Conservation (phyloP, 1,140 invertebrate species). For the Pseudobourletiella spinata region DNA sequence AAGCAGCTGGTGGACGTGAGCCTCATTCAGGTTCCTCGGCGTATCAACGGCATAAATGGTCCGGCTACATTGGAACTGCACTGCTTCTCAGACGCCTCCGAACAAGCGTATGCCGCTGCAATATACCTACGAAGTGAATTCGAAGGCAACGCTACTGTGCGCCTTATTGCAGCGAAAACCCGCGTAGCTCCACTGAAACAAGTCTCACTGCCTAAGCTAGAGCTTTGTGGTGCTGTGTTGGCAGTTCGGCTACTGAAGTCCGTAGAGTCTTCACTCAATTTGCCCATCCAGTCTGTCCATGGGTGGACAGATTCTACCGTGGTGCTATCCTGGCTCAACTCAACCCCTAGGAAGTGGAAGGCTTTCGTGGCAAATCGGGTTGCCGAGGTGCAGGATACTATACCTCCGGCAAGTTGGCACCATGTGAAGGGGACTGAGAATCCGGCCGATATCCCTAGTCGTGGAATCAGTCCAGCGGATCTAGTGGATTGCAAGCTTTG, state of each 20-base stretch:
- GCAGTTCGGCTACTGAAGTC: constrained; percentile 10
- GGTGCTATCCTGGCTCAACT: constrained; percentile 40
- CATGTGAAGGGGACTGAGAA: constrained; percentile 42
- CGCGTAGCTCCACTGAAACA: constrained; percentile 22
- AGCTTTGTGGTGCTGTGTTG: constrained; percentile 34
- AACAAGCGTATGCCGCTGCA: background rate
- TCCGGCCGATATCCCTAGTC: constrained; percentile 42
- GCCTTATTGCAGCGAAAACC: background rate
- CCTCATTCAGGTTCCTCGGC: background rate
- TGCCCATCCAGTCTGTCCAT: background rate
- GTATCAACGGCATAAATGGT: background rate
- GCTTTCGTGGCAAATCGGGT: constrained; percentile 42
- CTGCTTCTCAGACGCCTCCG: constrained; percentile 3
- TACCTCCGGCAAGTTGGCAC: constrained; percentile 38
- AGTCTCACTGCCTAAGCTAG: constrained; percentile 31
- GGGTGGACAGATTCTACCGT: constrained; percentile 40
- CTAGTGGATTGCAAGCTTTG: background rate
- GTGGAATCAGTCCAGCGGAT: constrained; percentile 35
- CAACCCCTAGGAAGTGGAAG: constrained; percentile 36
- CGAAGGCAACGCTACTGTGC: background rate
- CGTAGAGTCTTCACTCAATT: background rate
- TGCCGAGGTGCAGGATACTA: constrained; percentile 36
- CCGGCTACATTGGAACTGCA: background rate
- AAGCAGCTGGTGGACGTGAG: background rate
- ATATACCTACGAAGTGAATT: background rate